Evolutionary conservation across 1,140 invertebrate species (phyloP), one percentile per base, ranked within the genome.

Genomic region (Linepithema humile): DNA sequence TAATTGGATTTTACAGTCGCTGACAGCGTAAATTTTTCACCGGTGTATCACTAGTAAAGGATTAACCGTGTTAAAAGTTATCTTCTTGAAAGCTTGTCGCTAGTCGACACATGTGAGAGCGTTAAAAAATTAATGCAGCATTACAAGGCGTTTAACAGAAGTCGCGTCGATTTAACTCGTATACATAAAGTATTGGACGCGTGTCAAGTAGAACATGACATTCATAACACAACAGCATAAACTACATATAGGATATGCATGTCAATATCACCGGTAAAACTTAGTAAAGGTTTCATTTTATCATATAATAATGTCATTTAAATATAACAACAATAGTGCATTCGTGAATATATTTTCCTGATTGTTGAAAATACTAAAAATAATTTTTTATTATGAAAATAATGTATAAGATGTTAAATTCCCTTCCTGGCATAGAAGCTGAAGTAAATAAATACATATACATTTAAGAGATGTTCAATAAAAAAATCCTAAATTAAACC

Each of bases 81-180:
- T 62, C 26, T 64, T 75, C 40, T 4, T 43, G 29, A 50, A 64
- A 35, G 29, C 73, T 50, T 20, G 29, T 10, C 17, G 26, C 12
- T 23, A 26, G 17, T 32, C 3, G 29, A 29, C 64, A 67, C 12
- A 3, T 65, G 10, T 48, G 29, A 77, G 6, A 45, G 29, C 12
- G 40, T 50, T 77, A 32, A 65, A 64, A 77, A 65, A 77, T 77
- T 50, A 77, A 77, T 77, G 29, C 20, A 12, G 9, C 50, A n/a
- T 62, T 75, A 62, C 57, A 32, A 74, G 26, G 38, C 35, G 4
- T 74, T 74, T 74, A 60, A 32, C n/a, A 45, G 17, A 15, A 23
- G 55, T 60, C 38, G 20, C 65, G 17, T 23, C 43, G 35, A 73
- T 57, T 20, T n/a, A 57, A 57, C 32, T 59, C 4, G 23, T 59